phyloP scores from a whole-genome alignment of 2,888 invertebrate genomes.

The Mycalesis mineus region DNA sequence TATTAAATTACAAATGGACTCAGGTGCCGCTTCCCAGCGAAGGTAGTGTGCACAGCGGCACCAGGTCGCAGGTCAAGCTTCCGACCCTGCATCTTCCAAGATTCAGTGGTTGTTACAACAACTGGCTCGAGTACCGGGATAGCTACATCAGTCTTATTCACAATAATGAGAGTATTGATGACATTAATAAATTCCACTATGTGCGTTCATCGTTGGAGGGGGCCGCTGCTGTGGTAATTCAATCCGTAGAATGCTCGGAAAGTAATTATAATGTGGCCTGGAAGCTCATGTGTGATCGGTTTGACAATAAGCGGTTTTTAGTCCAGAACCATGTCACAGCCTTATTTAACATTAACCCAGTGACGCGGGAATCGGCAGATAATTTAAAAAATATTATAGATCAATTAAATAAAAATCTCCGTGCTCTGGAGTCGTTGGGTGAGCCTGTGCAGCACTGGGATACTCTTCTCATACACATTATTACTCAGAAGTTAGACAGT shows the following conservation, averaged over 20 bases:
- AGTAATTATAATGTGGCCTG: constrained; percentile 17
- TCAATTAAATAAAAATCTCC: constrained; percentile 14
- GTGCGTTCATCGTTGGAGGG: constrained; percentile 4
- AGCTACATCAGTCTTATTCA: constrained; percentile 18
- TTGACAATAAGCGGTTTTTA: constrained; percentile 20
- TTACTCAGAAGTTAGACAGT: constrained; percentile 14
- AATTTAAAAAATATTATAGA: constrained; percentile 6
- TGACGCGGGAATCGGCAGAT: constrained; percentile 8
- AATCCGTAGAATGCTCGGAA: constrained; percentile 18
- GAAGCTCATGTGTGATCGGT: constrained; percentile 16
- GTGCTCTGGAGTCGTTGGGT: constrained; percentile 13
- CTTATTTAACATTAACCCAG: constrained; percentile 19
- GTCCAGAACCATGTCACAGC: constrained; percentile 20
- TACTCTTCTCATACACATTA: constrained; percentile 15
- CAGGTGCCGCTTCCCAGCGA: too few relatives aligned
- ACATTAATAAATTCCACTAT: background rate
- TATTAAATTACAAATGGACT: too few relatives aligned
- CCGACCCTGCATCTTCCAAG: constrained; percentile 1
- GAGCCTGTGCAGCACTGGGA: constrained; percentile 13
- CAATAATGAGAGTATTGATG: background rate
- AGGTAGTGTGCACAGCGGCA: too few relatives aligned
- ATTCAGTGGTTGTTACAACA: constrained; percentile 27
- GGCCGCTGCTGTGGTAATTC: constrained; percentile 15
- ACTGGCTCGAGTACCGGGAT: constrained; percentile 25
- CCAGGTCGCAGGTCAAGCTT: too few relatives aligned